Evolutionary conservation across 2,797 vertebrate species (phyloP), one percentile per base, ranked within the genome.

Genomic region (Ibycter americanus): DNA sequence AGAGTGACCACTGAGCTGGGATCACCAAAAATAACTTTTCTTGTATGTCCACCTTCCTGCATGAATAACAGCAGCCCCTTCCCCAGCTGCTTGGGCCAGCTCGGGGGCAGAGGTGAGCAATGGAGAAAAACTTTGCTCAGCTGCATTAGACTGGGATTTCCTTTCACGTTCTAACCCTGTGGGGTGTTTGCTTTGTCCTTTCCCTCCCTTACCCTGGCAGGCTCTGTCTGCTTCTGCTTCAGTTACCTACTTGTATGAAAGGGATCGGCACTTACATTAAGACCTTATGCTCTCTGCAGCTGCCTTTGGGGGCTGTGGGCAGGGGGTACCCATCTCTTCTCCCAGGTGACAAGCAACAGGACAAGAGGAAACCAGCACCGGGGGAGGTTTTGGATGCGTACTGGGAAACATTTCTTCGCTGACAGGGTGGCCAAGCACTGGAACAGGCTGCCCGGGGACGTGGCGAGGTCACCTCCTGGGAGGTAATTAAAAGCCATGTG

Each of bases 241-340:
- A 8, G 23, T 5, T 5, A 5, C 26, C 20, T 10, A 0, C n/a
- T 47, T 22, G 0, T 1, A 0, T 2, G n/a, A 8, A 7, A 13
- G 85, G 93, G 70, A 31, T 13, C 3, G 12, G 88, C 78, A 19
- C 77, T 59, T 5, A 2, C n/a, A 15, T 3, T 22, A 2, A 1
- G 29, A 44, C 42, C 42, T 18, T 44, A 44, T 18, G 17, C 42
- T 44, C 42, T 44, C 17, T 44, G 17, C 42, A 8, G 17, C 42
- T 44, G 42, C 42, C 42, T 44, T 17, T 8, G 42, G 42, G 17
- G 42, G 42, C 42, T 44, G 42, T 44, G 17, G 42, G 42, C 42
- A 44, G 42, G 42, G 42, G 42, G 42, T 17, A 8, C 17, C 42
- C 17, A 18, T 44, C 42, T 42, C 42, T 42, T 42, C 42, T 44